A percentile compares a stretch with the other conserved stretches of the same genome.
phyloP scores from a whole-genome alignment of 2,797 vertebrate species.

The Erethizon dorsatum region DNA sequence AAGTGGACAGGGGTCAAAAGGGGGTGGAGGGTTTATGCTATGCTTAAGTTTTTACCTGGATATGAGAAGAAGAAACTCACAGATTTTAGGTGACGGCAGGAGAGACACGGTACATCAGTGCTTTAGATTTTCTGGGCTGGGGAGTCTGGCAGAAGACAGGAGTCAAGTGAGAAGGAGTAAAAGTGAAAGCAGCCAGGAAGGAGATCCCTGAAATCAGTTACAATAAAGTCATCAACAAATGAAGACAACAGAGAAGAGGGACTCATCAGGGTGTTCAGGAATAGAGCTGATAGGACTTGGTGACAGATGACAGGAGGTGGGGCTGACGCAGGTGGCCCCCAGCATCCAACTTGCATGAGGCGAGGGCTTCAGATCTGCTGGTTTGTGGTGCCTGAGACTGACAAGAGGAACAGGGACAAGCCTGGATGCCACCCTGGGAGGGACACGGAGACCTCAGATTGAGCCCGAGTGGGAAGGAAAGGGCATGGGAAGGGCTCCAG shows the following conservation, averaged over 20 bases:
- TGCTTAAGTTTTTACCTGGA: background rate
- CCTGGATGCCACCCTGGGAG: background rate
- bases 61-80: background rate
- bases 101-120: background rate
- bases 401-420: background rate
- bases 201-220: too few species aligned
- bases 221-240: background rate
- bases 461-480: background rate
- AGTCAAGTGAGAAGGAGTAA: background rate
- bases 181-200: too few species aligned
- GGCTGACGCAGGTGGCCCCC: background rate
- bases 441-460: background rate
- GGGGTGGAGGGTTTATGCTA: too few species aligned
- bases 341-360: background rate
- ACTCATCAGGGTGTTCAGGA: background rate
- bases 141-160: too few species aligned
- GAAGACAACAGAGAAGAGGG: background rate
- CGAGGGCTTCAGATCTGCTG: background rate
- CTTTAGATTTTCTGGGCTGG: background rate
- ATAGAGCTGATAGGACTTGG: background rate
- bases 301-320: background rate
- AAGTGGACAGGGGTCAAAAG: background rate
- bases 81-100: background rate
- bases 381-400: too few species aligned
- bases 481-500: too few species aligned